Base-by-base conservation (phyloP, 1,140 invertebrate genomes). In the Drosophila baimaii region DNA sequence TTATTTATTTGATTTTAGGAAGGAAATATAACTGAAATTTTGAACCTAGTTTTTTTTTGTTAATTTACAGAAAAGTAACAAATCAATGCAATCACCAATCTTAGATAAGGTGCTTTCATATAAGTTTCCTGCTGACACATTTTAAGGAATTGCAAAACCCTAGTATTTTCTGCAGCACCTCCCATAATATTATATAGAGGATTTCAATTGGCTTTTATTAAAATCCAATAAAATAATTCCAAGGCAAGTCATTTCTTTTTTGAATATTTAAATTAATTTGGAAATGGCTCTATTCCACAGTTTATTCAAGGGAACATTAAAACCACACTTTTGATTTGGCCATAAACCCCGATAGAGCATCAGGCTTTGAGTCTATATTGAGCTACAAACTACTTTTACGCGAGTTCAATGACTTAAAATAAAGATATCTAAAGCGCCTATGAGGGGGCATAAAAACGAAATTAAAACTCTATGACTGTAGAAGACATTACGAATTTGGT, bases 361-460 rank as follows among this genome's bases (percentile, higher is more conserved):
- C 2, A n/a, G 7, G 35, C 15, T 27, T 8, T 27, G 0, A 15
- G 25, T 29, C 3, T 33, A 5, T 5, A 43, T 19, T 57, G 19
- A 25, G 23, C 23, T 10, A 27, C 13, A n/a, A 58, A 29, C 25
- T 12, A 31, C 19, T 23, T 59, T 47, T 19, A 21, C 15, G 15
- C 1, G 29, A 31, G 57, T 59, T 59, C 27, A 44, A 31, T 4
- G 56, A 46, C 17, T 15, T 29, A 2, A 43, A 57, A 29, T 15
- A 1, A 21, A 44, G 6, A 15, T 29, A 19, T 29, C 29, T 29
- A 49, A 49, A 17, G 3, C 23, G 19, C 2, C 29, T 15, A 3
- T 15, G 12, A 21, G 19, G 12, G 5, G 27, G 13, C 17, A 33
- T 52, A 15, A 33, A 33, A 19, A 19, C 3, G 2, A 15, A 33